Evolutionary conservation across 1,140 invertebrate genomes (phyloP).

Genomic region (Nymphalis io): DNA sequence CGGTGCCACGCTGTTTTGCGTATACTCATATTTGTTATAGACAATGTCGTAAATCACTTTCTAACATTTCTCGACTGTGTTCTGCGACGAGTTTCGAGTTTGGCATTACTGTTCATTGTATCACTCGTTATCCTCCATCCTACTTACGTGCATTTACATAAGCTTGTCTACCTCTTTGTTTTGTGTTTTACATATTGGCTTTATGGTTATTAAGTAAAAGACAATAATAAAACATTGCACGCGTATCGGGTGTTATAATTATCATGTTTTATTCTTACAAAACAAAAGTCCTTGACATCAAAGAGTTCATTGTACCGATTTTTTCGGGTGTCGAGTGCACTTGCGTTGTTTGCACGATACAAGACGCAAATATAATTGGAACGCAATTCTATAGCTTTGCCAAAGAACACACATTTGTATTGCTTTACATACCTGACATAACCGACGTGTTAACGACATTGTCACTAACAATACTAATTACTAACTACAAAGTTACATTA

Average conservation of each 20-base stretch:
- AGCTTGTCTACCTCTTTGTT: not conserved
- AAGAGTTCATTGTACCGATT: conserved; percentile 22
- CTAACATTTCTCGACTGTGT: too few species aligned
- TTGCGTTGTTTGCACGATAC: conserved; percentile 6
- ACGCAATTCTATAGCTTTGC: conserved; percentile 7
- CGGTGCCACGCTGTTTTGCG: too few species aligned
- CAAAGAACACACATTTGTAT: conserved; percentile 17
- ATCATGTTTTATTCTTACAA: too few species aligned
- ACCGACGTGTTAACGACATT: conserved; percentile 12
- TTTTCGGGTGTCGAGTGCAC: conserved; percentile 18
- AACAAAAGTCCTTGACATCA: conserved; percentile 19
- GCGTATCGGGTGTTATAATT: too few species aligned
- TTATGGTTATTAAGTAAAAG: too few species aligned
- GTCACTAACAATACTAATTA: conserved; percentile 17
- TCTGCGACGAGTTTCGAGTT: too few species aligned
- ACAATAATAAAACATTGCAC: too few species aligned
- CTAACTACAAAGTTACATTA: conserved; percentile 1
- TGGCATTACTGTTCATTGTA: too few species aligned
- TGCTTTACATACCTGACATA: conserved; percentile 16
- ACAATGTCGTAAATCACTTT: too few species aligned
- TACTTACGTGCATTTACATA: not conserved
- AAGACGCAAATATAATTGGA: conserved; percentile 23
- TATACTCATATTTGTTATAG: too few species aligned
- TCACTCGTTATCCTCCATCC: not conserved
- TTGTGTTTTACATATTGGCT: too few species aligned